Base-by-base conservation (phyloP, 2,797 vertebrate genomes). In the Premnoplex brunnescens region DNA sequence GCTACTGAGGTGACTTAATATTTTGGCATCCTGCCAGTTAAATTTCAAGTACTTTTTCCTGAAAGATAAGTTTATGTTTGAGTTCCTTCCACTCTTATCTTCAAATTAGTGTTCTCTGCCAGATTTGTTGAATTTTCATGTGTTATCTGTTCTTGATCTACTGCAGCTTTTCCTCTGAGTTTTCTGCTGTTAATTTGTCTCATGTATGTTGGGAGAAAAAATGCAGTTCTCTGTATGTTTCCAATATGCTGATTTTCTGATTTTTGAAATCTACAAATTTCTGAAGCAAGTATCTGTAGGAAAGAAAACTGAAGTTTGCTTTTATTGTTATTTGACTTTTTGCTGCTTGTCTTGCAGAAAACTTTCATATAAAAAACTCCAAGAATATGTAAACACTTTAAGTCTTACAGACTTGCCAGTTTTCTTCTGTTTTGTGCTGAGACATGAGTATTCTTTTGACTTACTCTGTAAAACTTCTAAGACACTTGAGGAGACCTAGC, bases 61-160 rank as follows among this genome's bases (percentile, higher is more conserved):
- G 64, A 82, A 87, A 74, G 46, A 60, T 72, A 84, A 80, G 39
- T 24, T 79, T 67, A 16, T 89, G 34, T 86, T 84, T 72, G 51
- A 78, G 17, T 91, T 94, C 48, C 24, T 76, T 88, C 44, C 6
- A 14, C 41, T 91, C 39, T 75, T 51, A 72, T 63, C 73, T 80
- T 52, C 34, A 89, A 67, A 67, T 85, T 37, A 39, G 36, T 22
- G 30, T 76, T 82, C 37, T 73, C 23, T 79, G 51, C 15, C 71
- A 85, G 44, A 69, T 82, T 89, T 89, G 23, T 78, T 86, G 24
- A 7, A 22, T 94, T 89, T 80, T 85, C 32, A 37, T 75, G 22
- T 88, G 28, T 88, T 95, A 58, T 85, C 80, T 88, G 23, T 66
- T 84, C 54, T 73, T 76, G 39, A 86, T 73, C 59, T 95, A 18